Percentiles rank a stretch among this genome's conserved stretches.
These are phyloP conservation scores for Aphelocoma californica DNA, from an alignment of 2,797 vertebrate species.

Conservation along the genomic window DNA sequence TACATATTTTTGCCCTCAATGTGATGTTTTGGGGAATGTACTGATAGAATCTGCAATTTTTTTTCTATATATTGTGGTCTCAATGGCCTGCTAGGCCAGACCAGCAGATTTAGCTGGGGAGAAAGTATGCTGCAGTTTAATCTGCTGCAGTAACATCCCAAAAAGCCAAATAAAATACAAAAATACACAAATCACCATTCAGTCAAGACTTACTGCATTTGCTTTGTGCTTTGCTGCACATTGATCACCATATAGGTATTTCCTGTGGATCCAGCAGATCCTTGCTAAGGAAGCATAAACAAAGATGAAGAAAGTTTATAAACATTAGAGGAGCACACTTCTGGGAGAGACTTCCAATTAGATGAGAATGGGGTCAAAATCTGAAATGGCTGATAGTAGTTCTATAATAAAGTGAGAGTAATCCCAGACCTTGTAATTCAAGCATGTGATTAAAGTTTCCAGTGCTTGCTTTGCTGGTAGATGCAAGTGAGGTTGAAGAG, in stretches of 20 bases:
- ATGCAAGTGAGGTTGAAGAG: background rate
- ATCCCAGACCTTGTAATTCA: background rate
- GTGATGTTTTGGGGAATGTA: background rate
- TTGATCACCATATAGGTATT: background rate
- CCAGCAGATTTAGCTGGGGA: background rate
- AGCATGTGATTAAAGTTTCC: background rate
- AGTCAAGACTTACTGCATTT: background rate
- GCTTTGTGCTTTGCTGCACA: background rate
- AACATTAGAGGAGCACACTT: rapidly evolving
- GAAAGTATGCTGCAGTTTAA: background rate
- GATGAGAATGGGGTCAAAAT: background rate
- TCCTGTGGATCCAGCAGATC: background rate
- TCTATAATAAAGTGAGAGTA: background rate
- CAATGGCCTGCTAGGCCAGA: background rate
- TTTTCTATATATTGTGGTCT: background rate
- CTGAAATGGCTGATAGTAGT: background rate
- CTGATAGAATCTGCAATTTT: background rate
- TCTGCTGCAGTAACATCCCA: background rate
- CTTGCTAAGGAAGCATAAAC: background rate
- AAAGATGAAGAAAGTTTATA: background rate
- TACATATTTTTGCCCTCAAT: background rate
- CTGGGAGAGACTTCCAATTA: background rate
- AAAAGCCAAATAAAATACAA: background rate
- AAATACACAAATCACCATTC: background rate
- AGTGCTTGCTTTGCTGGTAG: background rate